Base-by-base conservation (phyloP, 1,140 invertebrate genomes). In the Drosophila sproati region DNA sequence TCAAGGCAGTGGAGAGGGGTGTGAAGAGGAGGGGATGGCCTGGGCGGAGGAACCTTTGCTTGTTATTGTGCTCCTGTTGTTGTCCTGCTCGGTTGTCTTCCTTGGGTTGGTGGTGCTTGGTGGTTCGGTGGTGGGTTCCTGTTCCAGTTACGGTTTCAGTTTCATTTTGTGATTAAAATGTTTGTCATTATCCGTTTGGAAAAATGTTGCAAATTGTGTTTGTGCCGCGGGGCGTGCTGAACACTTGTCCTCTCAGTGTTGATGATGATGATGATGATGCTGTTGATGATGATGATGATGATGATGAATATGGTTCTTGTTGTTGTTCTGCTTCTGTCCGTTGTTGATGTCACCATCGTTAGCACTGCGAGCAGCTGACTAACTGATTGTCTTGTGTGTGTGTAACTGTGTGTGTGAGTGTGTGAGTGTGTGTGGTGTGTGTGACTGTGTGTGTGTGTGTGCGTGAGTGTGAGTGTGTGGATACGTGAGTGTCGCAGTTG, bases 121-220 rank as follows among this genome's bases (percentile, higher is more conserved):
- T 8, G 64, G 48, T 66, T 43, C 39, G 29, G 57, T 59, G 45
- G 52, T 74, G 39, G 73, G 52, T 52, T 77, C 64, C 48, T n/a
- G 80, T 70, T 74, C 50, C 37, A 31, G 61, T 64, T 57, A 66
- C 56, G 47, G 69, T 69, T 75, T 67, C 63, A 34, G 60, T 72
- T 72, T 78, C 73, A 63, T 86, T 87, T 86, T 82, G 54, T 88
- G 86, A 89, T 85, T 91, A 91, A 91, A 83, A 90, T 91, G 82
- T 90, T 91, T 78, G 90, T 87, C 82, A 91, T 91, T 91, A 91
- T 91, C 90, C 89, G 90, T 76, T 91, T 90, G 90, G 90, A 91
- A 91, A 91, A 91, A 83, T 91, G 90, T 91, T 88, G 73, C 78
- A 79, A 87, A 91, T 91, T 91, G 90, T 91, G 83, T 91, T 91